These are phyloP conservation scores for Pocillopora damicornis DNA, from an alignment of 64 coral and sea anemone species.

Conservation along the genomic window DNA sequence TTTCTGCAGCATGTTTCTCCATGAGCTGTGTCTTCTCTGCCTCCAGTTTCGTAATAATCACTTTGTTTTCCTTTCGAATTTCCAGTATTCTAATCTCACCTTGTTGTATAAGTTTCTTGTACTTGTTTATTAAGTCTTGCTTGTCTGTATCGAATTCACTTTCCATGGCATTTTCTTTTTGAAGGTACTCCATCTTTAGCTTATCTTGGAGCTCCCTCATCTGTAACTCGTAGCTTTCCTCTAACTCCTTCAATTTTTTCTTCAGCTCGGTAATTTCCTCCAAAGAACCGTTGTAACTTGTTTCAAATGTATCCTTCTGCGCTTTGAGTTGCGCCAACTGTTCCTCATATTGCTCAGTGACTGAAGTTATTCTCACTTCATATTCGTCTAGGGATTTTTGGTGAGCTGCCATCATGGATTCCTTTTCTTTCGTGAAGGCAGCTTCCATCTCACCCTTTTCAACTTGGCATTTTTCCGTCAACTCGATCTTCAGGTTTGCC, in stretches of 20 bases:
- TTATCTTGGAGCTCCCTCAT: constrained; percentile 32
- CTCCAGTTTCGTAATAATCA: constrained; percentile 5
- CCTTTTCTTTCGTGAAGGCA: constrained; percentile 31
- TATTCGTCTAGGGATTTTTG: constrained; percentile 25
- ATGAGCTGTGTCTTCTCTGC: constrained; percentile 18
- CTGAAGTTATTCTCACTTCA: constrained; percentile 10
- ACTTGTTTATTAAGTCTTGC: constrained; percentile 18
- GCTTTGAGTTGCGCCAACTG: constrained; percentile 31
- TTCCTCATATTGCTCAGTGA: constrained; percentile 38
- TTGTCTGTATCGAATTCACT: constrained; percentile 31
- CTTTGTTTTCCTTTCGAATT: constrained; percentile 8
- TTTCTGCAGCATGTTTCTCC: constrained; percentile 18
- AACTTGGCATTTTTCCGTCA: constrained; percentile 17
- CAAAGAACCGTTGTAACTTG: constrained; percentile 15
- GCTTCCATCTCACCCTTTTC: constrained; percentile 54
- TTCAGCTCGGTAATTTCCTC: constrained; percentile 24
- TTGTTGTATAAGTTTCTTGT: constrained; percentile 26
- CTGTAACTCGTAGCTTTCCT: constrained; percentile 8
- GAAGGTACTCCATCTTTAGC: constrained; percentile 15
- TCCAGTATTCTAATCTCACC: constrained; percentile 7
- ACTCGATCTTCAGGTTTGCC: constrained; percentile 16
- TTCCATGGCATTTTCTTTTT: constrained; percentile 26
- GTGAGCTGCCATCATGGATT: neutral
- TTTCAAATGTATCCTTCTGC: constrained; percentile 26
- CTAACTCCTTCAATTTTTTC: constrained; percentile 10